Evolutionary conservation across 2,113 vertebrate species (phyloP).

Genomic region (Greenwoodochromis staneri): DNA sequence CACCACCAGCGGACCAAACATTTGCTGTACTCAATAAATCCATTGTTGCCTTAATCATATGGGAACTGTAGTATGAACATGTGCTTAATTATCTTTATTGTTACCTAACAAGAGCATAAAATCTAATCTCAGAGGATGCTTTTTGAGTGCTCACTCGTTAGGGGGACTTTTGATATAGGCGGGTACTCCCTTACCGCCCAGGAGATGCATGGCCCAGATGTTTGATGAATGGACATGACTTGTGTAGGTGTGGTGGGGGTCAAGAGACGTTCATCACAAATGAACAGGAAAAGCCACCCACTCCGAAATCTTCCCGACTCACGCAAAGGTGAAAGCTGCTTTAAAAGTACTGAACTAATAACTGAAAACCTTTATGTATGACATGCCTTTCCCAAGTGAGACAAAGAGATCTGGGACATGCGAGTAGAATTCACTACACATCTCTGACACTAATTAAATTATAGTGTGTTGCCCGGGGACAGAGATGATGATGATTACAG

Average conservation of each 20-base stretch:
- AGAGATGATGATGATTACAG: background rate
- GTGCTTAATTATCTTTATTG: background rate
- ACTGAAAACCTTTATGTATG: background rate
- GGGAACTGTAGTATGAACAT: background rate
- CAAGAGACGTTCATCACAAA: constrained; percentile 27
- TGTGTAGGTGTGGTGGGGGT: constrained; percentile 40
- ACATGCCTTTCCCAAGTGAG: background rate
- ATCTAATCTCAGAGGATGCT: background rate
- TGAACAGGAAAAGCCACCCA: constrained; percentile 16
- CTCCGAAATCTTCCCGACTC: background rate
- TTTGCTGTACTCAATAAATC: background rate
- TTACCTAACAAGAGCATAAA: constrained; percentile 5
- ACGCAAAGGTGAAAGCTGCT: background rate
- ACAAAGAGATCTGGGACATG: background rate
- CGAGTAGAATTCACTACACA: background rate
- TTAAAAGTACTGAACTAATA: background rate
- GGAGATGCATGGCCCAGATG: constrained; percentile 58
- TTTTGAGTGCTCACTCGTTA: background rate
- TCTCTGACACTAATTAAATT: background rate
- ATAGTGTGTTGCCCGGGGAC: background rate
- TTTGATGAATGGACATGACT: constrained; percentile 35
- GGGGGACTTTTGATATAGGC: constrained; percentile 4
- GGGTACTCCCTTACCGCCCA: constrained; percentile 7
- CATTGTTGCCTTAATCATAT: background rate
- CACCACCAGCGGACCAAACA: background rate